phyloP scores from a whole-genome alignment of 2,888 invertebrate species.

The Phalera bucephala region DNA sequence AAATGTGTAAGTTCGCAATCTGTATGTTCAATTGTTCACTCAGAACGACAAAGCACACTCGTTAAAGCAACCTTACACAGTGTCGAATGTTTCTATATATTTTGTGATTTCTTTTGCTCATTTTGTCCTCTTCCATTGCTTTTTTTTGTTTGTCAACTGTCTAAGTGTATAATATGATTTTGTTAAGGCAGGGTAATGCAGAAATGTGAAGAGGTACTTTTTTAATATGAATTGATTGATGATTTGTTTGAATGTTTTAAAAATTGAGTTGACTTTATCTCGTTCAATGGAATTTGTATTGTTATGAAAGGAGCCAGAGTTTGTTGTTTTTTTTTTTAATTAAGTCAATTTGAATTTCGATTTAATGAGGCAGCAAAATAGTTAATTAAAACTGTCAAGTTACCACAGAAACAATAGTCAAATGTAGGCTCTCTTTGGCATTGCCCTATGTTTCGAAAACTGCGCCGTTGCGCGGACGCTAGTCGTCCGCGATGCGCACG shows the following conservation, averaged over 20 bases:
- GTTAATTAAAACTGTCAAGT: conserved; percentile 71
- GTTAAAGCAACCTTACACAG: conserved; percentile 55
- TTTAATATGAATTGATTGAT: conserved; percentile 67
- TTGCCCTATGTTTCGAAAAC: conserved; percentile 55
- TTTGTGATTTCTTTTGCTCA: conserved; percentile 79
- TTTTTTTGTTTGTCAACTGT: conserved; percentile 74
- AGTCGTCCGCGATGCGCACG: conserved; percentile 28
- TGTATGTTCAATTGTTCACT: conserved; percentile 30
- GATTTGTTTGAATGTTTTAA: conserved; percentile 79
- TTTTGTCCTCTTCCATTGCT: conserved; percentile 76
- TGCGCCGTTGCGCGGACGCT: conserved; percentile 38
- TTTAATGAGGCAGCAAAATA: conserved; percentile 77
- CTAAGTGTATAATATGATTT: conserved; percentile 78
- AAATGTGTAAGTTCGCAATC: conserved; percentile 47
- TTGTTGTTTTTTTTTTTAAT: conserved; percentile 75
- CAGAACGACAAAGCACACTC: conserved; percentile 35
- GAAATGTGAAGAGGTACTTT: conserved; percentile 80
- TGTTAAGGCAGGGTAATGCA: conserved; percentile 82
- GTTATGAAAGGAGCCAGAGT: conserved; percentile 77
- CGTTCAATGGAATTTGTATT: conserved; percentile 80
- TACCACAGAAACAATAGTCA: conserved; percentile 79
- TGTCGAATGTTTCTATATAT: conserved; percentile 62
- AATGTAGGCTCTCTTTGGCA: conserved; percentile 77
- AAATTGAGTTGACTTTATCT: conserved; percentile 80
- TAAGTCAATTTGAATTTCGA: conserved; percentile 76